Conservation (phyloP, 2,113 vertebrate species). For the Lagopus leucura region DNA sequence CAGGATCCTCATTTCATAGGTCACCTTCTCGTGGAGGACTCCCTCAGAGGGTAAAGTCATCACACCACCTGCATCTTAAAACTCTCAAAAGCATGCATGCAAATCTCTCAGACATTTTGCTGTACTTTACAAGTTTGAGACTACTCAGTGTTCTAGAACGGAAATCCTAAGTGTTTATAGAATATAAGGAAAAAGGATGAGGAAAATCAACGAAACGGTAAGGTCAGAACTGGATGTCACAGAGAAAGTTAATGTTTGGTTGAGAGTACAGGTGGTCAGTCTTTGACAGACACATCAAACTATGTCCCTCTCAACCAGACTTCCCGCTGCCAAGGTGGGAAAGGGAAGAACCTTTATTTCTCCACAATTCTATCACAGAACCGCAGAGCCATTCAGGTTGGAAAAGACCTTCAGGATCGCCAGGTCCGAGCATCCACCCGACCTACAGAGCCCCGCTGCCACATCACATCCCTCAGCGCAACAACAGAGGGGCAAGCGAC, state of each 20-base stretch:
- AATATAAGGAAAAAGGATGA: fast-evolving
- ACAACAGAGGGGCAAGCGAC: neutral
- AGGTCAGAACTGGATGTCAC: neutral
- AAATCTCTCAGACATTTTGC: neutral
- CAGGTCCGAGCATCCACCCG: neutral
- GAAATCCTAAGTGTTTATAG: neutral
- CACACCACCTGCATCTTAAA: neutral
- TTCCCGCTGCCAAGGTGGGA: fast-evolving
- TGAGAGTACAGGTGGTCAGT: neutral
- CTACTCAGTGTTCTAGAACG: fast-evolving
- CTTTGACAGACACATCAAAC: fast-evolving
- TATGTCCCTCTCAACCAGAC: neutral
- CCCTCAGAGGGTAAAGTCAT: neutral
- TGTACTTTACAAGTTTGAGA: fast-evolving
- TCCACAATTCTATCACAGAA: neutral
- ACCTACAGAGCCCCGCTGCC: neutral
- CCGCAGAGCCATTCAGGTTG: neutral
- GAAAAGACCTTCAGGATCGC: neutral
- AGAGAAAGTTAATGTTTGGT: neutral
- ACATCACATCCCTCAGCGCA: neutral
- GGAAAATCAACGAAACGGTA: neutral
- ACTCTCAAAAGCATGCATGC: neutral
- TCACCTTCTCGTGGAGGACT: neutral
- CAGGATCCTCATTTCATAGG: neutral
- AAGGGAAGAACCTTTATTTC: neutral